Percentiles rank a stretch among this genome's conserved stretches.
These are phyloP conservation scores for Choloepus didactylus DNA, from an alignment of 2,797 vertebrate genomes.

Conservation along the genomic window DNA sequence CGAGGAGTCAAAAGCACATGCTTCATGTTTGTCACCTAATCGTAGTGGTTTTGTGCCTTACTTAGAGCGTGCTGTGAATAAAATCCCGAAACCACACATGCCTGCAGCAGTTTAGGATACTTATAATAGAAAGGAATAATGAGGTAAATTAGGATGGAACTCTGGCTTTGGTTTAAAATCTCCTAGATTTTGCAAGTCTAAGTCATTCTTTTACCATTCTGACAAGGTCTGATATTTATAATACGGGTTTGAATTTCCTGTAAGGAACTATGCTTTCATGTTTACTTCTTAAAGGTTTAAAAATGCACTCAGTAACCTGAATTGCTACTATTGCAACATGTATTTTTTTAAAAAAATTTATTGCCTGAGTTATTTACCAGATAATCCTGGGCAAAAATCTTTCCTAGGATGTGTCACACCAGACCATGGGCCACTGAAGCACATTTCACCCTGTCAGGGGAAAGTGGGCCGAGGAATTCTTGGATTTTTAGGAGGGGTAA, in stretches of 20 bases:
- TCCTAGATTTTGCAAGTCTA: constrained; percentile 74
- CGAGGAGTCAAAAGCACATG: not conserved
- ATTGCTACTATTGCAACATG: not conserved
- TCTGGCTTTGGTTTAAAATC: constrained; percentile 75
- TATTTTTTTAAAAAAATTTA: constrained; percentile 1
- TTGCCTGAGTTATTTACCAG: not conserved
- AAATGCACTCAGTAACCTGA: constrained; percentile 37
- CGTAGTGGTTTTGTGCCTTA: not conserved
- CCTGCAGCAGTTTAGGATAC: constrained; percentile 25
- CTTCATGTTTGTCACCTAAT: constrained; percentile 37
- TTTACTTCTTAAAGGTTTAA: constrained; percentile 55
- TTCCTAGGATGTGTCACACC: not conserved
- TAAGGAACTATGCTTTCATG: constrained; percentile 23
- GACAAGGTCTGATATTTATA: constrained; percentile 44
- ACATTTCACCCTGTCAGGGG: not conserved
- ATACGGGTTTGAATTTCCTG: not conserved
- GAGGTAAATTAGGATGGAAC: constrained; percentile 54
- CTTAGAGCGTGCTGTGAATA: not conserved
- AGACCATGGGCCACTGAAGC: accelerated
- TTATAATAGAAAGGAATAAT: constrained; percentile 39
- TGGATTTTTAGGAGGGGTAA: not conserved
- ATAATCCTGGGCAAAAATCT: not conserved
- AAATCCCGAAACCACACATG: not conserved
- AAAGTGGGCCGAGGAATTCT: not conserved
- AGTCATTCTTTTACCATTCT: constrained; percentile 39